These are phyloP conservation scores for Nixonia krombeini DNA, from an alignment of 1,140 invertebrate genomes.

Conservation along the genomic window DNA sequence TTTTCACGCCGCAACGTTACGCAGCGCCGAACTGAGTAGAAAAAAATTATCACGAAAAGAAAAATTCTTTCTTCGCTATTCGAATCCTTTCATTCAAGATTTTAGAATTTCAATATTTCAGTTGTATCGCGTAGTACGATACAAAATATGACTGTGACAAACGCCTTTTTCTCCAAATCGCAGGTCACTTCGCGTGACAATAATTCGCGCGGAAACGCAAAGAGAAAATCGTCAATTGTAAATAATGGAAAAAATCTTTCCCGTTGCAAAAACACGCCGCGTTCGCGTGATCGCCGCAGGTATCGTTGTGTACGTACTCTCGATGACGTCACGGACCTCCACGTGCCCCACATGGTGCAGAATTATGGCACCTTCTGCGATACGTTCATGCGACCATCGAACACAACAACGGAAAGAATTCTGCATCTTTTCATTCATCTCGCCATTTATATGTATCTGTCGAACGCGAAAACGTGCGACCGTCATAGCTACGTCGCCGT, in stretches of 20 bases:
- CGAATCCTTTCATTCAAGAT: too few relatives aligned
- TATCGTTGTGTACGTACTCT: slow-evolving; percentile 1
- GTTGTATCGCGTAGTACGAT: too few relatives aligned
- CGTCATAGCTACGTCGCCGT: too few relatives aligned
- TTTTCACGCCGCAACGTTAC: slow-evolving; percentile 1
- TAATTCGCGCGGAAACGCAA: too few relatives aligned
- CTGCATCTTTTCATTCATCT: slow-evolving; percentile 33
- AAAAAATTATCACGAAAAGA: too few relatives aligned
- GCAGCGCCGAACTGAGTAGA: neutral
- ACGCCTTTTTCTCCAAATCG: too few relatives aligned
- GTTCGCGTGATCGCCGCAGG: neutral
- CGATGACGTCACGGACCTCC: slow-evolving; percentile 10
- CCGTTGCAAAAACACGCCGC: neutral
- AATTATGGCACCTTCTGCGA: slow-evolving; percentile 18
- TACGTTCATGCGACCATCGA: neutral
- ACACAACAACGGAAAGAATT: slow-evolving; percentile 8
- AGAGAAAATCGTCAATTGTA: too few relatives aligned
- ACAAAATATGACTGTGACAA: too few relatives aligned
- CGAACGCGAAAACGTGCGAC: slow-evolving; percentile 6
- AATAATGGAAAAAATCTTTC: neutral
- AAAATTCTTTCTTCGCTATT: too few relatives aligned
- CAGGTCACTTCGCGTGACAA: too few relatives aligned
- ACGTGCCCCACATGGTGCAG: slow-evolving; percentile 13
- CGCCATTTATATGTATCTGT: slow-evolving; percentile 12
- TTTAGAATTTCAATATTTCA: too few relatives aligned